phyloP scores from a whole-genome alignment of 2,113 vertebrate species.

The Ammodytes dubius region DNA sequence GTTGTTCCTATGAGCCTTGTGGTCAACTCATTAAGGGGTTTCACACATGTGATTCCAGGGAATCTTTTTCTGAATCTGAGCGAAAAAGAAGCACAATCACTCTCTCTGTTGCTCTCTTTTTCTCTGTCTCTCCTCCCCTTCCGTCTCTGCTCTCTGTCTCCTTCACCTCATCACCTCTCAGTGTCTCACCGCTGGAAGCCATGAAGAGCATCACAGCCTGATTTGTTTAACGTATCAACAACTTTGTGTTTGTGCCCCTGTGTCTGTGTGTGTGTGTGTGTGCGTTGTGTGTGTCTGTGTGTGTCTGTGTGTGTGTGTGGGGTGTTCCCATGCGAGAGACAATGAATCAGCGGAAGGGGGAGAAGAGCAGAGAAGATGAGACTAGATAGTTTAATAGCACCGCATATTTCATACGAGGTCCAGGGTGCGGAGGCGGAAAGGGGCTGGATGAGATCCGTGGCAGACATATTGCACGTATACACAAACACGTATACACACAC shows the following conservation, averaged over 20 bases:
- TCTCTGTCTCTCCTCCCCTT: constrained; percentile 39
- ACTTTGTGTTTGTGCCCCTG: constrained; percentile 32
- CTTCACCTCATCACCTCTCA: constrained; percentile 81
- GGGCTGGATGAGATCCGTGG: constrained; percentile 61
- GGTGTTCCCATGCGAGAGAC: constrained; percentile 21
- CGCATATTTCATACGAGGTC: constrained; percentile 57
- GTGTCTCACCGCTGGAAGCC: constrained; percentile 64
- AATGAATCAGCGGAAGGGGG: constrained; percentile 45
- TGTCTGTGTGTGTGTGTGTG: constrained; percentile 29
- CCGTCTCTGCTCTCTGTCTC: constrained; percentile 77
- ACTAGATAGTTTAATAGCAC: constrained; percentile 62
- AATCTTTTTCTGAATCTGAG: constrained; percentile 37
- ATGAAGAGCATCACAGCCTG: constrained; percentile 61
- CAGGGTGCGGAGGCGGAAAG: constrained; percentile 53
- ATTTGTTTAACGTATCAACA: constrained; percentile 59
- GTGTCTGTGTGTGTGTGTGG: constrained; percentile 28
- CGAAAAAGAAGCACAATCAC: constrained; percentile 30
- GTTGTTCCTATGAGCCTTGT: constrained; percentile 68
- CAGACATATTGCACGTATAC: constrained; percentile 50
- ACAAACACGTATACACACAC: constrained; percentile 60
- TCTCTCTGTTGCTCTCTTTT: constrained; percentile 45
- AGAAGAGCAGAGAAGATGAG: constrained; percentile 34
- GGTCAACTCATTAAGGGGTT: constrained; percentile 67
- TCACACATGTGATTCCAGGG: constrained; percentile 72
- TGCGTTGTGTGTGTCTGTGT: constrained; percentile 26